Evolutionary conservation across 2,888 invertebrate species (phyloP), one percentile per base, ranked within the genome.

Genomic region (Caenorhabditis zanzibari): DNA sequence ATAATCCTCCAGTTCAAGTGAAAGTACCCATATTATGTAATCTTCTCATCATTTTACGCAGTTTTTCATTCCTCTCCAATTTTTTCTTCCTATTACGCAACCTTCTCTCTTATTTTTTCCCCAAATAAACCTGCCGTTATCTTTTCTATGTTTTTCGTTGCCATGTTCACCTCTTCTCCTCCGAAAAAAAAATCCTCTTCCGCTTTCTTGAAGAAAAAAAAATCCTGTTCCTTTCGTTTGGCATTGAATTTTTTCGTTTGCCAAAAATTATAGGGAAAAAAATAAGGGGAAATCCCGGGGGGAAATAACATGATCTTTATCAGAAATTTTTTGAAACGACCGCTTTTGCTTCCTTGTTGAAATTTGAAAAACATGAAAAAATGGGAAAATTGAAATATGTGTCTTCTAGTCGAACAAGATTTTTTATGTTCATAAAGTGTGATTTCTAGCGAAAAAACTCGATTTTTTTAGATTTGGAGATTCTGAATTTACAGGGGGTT

Each of bases 171-270:
- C 74, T 61, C 49, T 61, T 38, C 38, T 14, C 44, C 28, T 58
- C 24, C 28, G 14, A 41, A 26, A 14, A 16, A 22, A 58, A 58
- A 61, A 52, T 32, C 35, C 19, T 63, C 61, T 73, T 73, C 52
- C 72, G 72, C 59, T 59, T 54, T 72, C 59, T 59, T 59, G 58
- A 41, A 61, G 59, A 59, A 72, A 73, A 63, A 73, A 73, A 73
- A 73, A 73, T 73, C 73, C 73, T 61, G 73, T 73, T 73, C 61
- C 61, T 71, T 71, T 71, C 71, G 26, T 44, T 56, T 56, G 69
- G 26, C 66, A 64, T 66, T 66, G 38, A 68, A 58, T 41, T 49
- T 52, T 1, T 14, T n/a, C n/a, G n/a, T n/a, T n/a, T n/a, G n/a
- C n/a, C n/a, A n/a, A n/a, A n/a, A 19, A 61, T 32, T 32, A 7